Base-by-base conservation (phyloP, 1,140 invertebrate species). In the Lepidostoma basale region DNA sequence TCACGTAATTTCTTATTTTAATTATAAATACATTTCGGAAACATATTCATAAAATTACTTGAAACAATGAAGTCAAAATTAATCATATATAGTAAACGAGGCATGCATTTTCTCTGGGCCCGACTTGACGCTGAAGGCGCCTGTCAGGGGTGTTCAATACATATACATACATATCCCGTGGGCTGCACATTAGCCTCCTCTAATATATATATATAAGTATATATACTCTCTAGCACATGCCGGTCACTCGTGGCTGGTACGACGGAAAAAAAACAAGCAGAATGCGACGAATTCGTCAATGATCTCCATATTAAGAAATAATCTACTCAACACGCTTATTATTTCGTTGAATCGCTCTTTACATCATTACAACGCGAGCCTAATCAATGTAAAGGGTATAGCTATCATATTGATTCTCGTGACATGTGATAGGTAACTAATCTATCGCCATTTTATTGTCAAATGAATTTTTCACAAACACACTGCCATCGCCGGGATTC, bases 21-120 rank as follows among this genome's bases (percentile, higher is more conserved):
- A 58, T 58, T 58, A 58, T 58, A 58, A 58, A 58, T 58, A 58
- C 54, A 58, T 58, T 58, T 28, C 54, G 39, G 54, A 58, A 58
- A 58, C 54, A 58, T 58, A 58, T 58, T 58, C 54, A 58, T 58
- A 58, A 58, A 58, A 58, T 58, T 36, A 58, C 54, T 28, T 58
- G 54, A 58, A 58, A 58, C 54, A 58, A 58, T 58, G 36, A 58
- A 58, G 54, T 58, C 20, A 58, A 58, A 58, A 58, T 54, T 58
- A 58, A 58, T 58, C 25, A 58, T 58, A 58, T 58, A 58, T 58
- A 58, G 54, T 36, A 52, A 58, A 33, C 25, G 33, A 39, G 28
- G 54, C 54, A 58, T 58, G 54, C 54, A 58, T 58, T 58, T 58
- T 49, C 18, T 18, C 47, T 10, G 1, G 44, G 44, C 44, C 18